Evolutionary conservation across 2,113 vertebrate genomes (phyloP).

Genomic region (Gopherus evgoodei): DNA sequence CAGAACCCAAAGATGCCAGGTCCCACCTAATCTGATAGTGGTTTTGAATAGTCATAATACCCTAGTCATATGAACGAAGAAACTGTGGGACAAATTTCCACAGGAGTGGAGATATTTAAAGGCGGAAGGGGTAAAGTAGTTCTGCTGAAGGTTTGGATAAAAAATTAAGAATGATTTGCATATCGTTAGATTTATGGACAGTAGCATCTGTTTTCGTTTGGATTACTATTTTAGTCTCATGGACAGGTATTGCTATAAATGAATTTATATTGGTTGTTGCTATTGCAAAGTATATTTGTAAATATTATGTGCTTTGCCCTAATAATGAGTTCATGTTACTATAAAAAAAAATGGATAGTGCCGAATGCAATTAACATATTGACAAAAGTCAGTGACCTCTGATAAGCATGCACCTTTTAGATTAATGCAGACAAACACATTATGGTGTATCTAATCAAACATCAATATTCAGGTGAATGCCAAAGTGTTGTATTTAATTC

Average conservation of each 20-base stretch:
- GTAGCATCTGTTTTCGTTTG: not conserved
- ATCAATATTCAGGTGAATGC: not conserved
- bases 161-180: not conserved
- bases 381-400: not conserved
- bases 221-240: not conserved
- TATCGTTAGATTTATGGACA: not conserved
- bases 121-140: not conserved
- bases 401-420: not conserved
- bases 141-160: not conserved
- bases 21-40: not conserved
- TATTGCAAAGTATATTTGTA: constrained; percentile 1
- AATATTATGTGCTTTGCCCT: not conserved
- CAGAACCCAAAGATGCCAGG: not conserved
- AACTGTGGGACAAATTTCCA: not conserved
- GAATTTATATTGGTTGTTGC: not conserved
- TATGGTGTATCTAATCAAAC: not conserved
- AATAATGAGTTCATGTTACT: not conserved
- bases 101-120: not conserved
- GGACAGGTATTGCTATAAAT: not conserved
- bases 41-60: not conserved
- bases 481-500: not conserved
- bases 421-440: not conserved
- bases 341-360: not conserved
- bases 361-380: not conserved
- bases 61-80: not conserved